phyloP scores from a whole-genome alignment of 2,888 invertebrate genomes.

The Hirudinaria manillensis region DNA sequence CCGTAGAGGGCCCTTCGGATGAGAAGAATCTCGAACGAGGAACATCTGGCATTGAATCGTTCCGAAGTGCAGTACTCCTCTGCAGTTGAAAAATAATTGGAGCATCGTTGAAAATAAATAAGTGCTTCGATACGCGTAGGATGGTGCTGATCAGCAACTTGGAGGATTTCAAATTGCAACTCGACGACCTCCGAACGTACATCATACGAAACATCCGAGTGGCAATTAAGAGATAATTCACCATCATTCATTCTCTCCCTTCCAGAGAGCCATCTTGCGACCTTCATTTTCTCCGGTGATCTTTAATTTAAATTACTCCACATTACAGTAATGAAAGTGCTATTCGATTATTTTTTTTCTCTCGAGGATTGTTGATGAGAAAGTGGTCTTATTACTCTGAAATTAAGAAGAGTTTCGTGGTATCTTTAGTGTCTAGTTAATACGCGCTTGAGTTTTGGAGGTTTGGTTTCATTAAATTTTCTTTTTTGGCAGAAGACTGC shows the following conservation, averaged over 20 bases:
- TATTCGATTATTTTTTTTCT: too few relatives aligned
- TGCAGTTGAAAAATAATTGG: conserved; percentile 2
- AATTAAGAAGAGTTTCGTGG: too few relatives aligned
- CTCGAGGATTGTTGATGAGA: too few relatives aligned
- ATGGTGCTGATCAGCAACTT: background rate
- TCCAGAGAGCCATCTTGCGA: too few relatives aligned
- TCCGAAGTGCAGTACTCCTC: conserved; percentile 39
- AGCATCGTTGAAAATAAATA: conserved; percentile 9
- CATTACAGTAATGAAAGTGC: too few relatives aligned
- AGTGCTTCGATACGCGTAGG: background rate
- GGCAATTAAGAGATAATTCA: conserved; percentile 16
- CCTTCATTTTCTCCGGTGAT: too few relatives aligned
- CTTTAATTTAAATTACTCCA: too few relatives aligned
- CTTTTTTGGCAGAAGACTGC: too few relatives aligned
- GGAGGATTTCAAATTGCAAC: background rate
- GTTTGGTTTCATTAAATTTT: too few relatives aligned
- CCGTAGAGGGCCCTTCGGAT: conserved; percentile 38
- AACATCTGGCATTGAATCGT: conserved; percentile 36
- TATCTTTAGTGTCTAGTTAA: too few relatives aligned
- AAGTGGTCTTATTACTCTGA: too few relatives aligned
- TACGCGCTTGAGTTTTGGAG: too few relatives aligned
- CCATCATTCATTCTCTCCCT: background rate
- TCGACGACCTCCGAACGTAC: background rate
- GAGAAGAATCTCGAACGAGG: conserved; percentile 33
- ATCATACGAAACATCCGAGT: background rate